Evolutionary conservation across 2,888 invertebrate genomes (phyloP).

Genomic region (Spilarctia lutea): DNA sequence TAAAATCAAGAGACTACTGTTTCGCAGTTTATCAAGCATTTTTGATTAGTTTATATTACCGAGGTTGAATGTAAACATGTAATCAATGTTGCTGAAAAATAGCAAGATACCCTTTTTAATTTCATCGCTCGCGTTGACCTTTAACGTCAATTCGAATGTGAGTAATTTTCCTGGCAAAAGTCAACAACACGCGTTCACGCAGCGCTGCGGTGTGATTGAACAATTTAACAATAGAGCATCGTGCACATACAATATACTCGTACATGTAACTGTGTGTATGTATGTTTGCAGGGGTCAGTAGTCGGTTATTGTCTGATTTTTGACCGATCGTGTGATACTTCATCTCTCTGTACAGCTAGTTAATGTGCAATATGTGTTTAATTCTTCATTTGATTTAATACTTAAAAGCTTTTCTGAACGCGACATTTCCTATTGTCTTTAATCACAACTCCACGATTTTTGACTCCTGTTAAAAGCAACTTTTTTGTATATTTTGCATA

Average conservation of each 20-base stretch:
- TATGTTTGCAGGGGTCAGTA: conserved; percentile 46
- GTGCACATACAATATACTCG: conserved; percentile 11
- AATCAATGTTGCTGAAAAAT: conserved; percentile 1
- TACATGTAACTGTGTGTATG: conserved; percentile 16
- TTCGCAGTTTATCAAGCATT: neutral
- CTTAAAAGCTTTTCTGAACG: neutral
- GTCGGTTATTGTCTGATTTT: conserved; percentile 49
- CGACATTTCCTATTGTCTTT: neutral
- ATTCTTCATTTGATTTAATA: neutral
- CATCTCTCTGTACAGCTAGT: conserved; percentile 25
- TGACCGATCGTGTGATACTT: conserved; percentile 41
- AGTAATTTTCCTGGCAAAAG: conserved; percentile 21
- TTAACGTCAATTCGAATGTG: conserved; percentile 14
- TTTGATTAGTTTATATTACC: neutral
- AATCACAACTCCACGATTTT: neutral
- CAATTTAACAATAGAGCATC: conserved; percentile 53
- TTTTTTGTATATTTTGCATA: neutral
- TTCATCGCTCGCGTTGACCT: conserved; percentile 10
- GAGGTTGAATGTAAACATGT: neutral
- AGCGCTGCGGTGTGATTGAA: conserved; percentile 35
- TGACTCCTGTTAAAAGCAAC: neutral
- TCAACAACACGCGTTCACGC: conserved; percentile 23
- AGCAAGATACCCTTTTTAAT: neutral
- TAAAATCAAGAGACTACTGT: neutral
- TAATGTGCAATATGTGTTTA: conserved; percentile 9